Evolutionary conservation across 2,113 vertebrate genomes (phyloP), one percentile per base, ranked within the genome.

Genomic region (Podarcis muralis): DNA sequence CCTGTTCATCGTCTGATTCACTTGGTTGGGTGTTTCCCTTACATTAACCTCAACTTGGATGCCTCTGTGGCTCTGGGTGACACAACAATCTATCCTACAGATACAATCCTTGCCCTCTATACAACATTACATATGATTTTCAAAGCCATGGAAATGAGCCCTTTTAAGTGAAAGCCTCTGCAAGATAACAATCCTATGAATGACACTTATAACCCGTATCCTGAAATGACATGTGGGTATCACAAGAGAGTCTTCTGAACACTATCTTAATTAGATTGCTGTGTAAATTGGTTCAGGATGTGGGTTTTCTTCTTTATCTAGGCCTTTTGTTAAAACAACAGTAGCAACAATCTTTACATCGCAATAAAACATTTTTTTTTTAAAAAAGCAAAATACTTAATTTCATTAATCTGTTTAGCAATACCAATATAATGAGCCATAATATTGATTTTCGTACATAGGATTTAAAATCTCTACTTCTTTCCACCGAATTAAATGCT

Each of bases 401-500:
- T 97, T 97, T 96, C 96, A 96, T 97, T 97, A 96, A 97, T 98
- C 96, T 97, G 93, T 97, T 97, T 96, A 96, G 96, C 96, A 96
- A 97, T 97, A 97, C 95, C 96, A 94, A 97, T 97, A 97, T 97
- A 97, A 97, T 96, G 97, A 97, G 96, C 96, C 95, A 96, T 95
- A 95, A 96, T 97, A 97, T 97, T 96, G 97, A 97, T 97, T 97
- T 96, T 94, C 94, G 97, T 97, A 94, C 97, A 97, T 97, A 96
- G 97, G 94, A 97, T 98, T 97, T 97, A 97, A 96, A 97, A 97
- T 97, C 97, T 97, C 96, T 95, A 97, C 98, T 98, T 97, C 97
- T 98, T 98, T 97, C 97, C 95, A 95, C 97, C 96, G 98, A 98
- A 98, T 98, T 98, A 99, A 98, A 98, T 97, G 97, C 96, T 97